A percentile compares a stretch with the other conserved stretches of the same genome.
These are phyloP conservation scores for Dinocampus coccinellae DNA, from an alignment of 2,888 invertebrate species.

Conservation along the genomic window DNA sequence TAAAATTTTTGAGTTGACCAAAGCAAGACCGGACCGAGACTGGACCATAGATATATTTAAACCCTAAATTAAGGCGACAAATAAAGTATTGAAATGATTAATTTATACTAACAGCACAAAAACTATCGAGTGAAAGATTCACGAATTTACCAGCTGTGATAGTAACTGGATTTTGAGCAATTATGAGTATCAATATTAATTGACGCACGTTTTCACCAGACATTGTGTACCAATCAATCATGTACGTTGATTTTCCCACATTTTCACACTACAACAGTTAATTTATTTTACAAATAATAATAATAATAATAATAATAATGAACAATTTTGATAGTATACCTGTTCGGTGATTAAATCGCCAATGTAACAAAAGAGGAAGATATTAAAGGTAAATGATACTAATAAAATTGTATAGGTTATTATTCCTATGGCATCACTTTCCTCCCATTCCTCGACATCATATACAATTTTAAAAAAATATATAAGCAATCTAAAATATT, in stretches of 20 bases:
- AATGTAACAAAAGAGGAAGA: slow-evolving; percentile 58
- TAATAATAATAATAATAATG: too few species aligned
- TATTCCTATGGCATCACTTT: slow-evolving; percentile 33
- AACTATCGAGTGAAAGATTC: slow-evolving; percentile 51
- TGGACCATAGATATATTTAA: too few species aligned
- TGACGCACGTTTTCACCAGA: slow-evolving; percentile 41
- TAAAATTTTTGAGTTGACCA: too few species aligned
- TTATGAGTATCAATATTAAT: slow-evolving; percentile 48
- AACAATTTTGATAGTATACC: too few species aligned
- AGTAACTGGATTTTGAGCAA: slow-evolving; percentile 46
- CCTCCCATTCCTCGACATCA: slow-evolving; percentile 40
- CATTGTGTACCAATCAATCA: slow-evolving; percentile 53
- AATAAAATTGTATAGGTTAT: slow-evolving; percentile 33
- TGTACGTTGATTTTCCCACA: slow-evolving; percentile 50
- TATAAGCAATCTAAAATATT: slow-evolving; percentile 1
- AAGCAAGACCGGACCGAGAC: too few species aligned
- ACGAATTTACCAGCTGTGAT: slow-evolving; percentile 54
- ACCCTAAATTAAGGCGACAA: too few species aligned
- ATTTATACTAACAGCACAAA: slow-evolving; percentile 50
- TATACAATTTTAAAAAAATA: too few species aligned
- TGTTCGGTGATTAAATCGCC: slow-evolving; percentile 56
- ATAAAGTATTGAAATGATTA: not conserved
- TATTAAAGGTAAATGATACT: slow-evolving; percentile 39
- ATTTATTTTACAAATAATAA: not conserved
- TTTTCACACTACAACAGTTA: slow-evolving; percentile 44